These are phyloP conservation scores for Penaeus japonicus DNA, from an alignment of 1,140 invertebrate species.

Conservation along the genomic window DNA sequence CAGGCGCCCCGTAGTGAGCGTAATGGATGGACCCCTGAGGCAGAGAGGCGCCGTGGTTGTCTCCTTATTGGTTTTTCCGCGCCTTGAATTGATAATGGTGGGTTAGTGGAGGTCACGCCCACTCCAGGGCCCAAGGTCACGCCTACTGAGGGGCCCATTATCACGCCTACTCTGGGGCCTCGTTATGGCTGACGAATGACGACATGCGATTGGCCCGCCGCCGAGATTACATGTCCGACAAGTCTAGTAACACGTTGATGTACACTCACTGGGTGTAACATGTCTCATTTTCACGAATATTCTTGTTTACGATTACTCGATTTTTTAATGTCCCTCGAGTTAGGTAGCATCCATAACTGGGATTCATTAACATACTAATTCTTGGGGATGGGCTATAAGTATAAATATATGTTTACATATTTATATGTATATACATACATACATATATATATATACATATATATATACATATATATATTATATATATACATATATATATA, in stretches of 20 bases:
- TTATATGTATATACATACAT: too few species aligned
- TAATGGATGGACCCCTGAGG: slow-evolving; percentile 54
- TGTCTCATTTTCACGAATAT: too few species aligned
- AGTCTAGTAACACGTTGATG: slow-evolving; percentile 16
- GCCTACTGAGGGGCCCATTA: slow-evolving; percentile 36
- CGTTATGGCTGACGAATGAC: slow-evolving; percentile 44
- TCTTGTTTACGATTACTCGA: too few species aligned
- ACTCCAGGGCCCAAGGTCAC: slow-evolving; percentile 39
- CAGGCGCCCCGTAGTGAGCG: slow-evolving; percentile 51
- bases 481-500: too few species aligned
- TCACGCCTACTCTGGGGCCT: slow-evolving; percentile 43
- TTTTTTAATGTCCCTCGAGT: too few species aligned
- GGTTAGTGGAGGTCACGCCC: slow-evolving; percentile 53
- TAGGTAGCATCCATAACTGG: too few species aligned
- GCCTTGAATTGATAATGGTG: slow-evolving; percentile 56
- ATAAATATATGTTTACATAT: too few species aligned
- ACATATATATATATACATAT: too few species aligned
- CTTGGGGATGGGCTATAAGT: too few species aligned
- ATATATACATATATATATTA: too few species aligned
- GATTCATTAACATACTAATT: too few species aligned
- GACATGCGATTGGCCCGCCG: slow-evolving; percentile 22
- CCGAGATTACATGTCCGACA: slow-evolving; percentile 19
- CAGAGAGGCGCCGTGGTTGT: slow-evolving; percentile 52
- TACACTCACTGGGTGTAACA: neutral
- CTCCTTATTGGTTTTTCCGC: slow-evolving; percentile 57